phyloP scores from a whole-genome alignment of 2,797 vertebrate species.

The Harpagifer antarcticus region DNA sequence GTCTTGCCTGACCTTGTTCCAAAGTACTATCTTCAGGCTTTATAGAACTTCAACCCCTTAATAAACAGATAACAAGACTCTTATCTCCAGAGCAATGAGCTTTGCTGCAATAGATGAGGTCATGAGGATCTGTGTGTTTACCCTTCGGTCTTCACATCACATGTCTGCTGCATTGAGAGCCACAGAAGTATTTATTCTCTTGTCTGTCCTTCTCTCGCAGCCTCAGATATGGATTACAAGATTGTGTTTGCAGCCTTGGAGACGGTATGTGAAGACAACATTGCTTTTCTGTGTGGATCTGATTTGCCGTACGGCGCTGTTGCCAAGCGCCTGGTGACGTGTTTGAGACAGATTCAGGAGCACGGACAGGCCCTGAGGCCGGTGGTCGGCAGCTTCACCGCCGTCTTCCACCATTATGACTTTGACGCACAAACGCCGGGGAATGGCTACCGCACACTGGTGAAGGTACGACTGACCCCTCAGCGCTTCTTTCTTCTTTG shows the following conservation, averaged over 20 bases:
- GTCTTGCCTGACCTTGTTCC: not conserved
- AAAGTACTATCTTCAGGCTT: slow-evolving; percentile 20
- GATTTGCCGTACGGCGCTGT: slow-evolving; percentile 48
- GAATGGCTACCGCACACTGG: slow-evolving; percentile 86
- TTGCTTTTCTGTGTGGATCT: slow-evolving; percentile 55
- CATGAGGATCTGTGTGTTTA: not conserved
- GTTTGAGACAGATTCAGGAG: slow-evolving; percentile 75
- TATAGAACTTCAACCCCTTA: slow-evolving; percentile 52
- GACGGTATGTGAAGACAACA: slow-evolving; percentile 71
- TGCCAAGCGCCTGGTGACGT: slow-evolving; percentile 68
- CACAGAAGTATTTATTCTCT: not conserved
- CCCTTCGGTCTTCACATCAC: slow-evolving; percentile 41
- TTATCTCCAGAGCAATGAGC: slow-evolving; percentile 10
- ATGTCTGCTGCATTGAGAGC: slow-evolving; percentile 20
- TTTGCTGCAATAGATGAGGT: slow-evolving; percentile 24
- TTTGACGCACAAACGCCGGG: slow-evolving; percentile 81
- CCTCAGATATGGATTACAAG: slow-evolving; percentile 76
- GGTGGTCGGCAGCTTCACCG: slow-evolving; percentile 71
- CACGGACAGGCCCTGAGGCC: slow-evolving; percentile 77
- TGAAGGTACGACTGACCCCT: slow-evolving; percentile 76
- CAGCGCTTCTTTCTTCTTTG: not conserved
- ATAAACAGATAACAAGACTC: slow-evolving; percentile 51
- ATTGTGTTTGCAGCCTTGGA: slow-evolving; percentile 78
- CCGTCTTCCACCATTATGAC: slow-evolving; percentile 83
- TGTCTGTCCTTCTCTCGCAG: slow-evolving; percentile 28